Evolutionary conservation across 2,888 invertebrate species (phyloP), one percentile per base, ranked within the genome.

Genomic region (Saturnia japonica): DNA sequence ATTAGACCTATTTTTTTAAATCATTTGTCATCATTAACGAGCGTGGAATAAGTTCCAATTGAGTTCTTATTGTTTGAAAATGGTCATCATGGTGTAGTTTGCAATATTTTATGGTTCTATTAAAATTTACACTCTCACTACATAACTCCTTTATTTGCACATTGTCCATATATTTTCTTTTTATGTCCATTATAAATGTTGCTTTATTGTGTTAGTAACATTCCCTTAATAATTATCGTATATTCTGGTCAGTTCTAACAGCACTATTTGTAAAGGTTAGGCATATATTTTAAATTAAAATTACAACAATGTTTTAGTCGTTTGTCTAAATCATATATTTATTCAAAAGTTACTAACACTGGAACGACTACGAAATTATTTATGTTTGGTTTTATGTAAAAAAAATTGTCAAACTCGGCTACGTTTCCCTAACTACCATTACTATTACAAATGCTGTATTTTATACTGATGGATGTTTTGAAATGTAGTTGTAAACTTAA

Each of bases 11-110:
- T 88, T 88, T 88, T 90, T 88, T 90, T 88, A 82, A 83, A 80
- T 85, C 86, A 89, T 91, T 91, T 89, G 89, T 92, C 91, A 91
- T 87, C 80, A 83, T 85, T 88, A 89, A 85, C 75, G 71, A 77
- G 78, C 75, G 74, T 74, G 71, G 76, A 74, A 78, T 81, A 80
- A 75, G 74, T 78, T 81, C 76, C 74, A 82, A 82, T 81, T 77
- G 78, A 82, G 83, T 79, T 69, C 77, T 80, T 81, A 82, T 82
- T 81, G 77, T 81, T n/a, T 80, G 76, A 68, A 70, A 81, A 80
- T 81, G 76, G 78, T 76, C 75, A 79, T 75, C 68, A 78, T 76
- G 76, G 78, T 75, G 76, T 74, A 80, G 78, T 78, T 54, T 28
- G 66, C 54, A 12, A 11, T 70, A 68, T 70, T 72, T 78, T 78